Base-by-base conservation (phyloP, 1,140 invertebrate species). In the Gryon sp. region DNA sequence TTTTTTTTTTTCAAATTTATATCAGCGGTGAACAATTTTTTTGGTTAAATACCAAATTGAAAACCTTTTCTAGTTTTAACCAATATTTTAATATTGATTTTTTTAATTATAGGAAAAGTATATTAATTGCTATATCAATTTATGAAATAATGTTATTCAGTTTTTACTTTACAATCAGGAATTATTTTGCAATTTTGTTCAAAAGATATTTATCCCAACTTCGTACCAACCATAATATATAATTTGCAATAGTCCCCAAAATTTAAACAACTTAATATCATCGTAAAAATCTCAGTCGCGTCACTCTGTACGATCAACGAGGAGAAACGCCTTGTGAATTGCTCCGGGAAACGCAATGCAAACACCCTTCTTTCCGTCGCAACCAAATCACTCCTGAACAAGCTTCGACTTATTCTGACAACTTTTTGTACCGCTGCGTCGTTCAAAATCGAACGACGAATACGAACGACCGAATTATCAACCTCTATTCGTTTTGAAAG, bases 381-480 rank as follows among this genome's bases (percentile, higher is more conserved):
- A 62, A 48, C 36, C 30, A 60, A 53, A 66, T 66, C 53, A 66
- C 60, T 50, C 43, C 38, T 36, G 53, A 60, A 53, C 55, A 40
- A 60, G 62, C 53, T 43, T 43, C 19, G 26, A 43, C 70, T 62
- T 60, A 53, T 55, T 66, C 45, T 66, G 55, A 60, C 60, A 66
- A 66, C 53, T 66, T 70, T 53, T 66, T 76, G 59, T 63, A 4
- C 40, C 45, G 18, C 14, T 20, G 32, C 38, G 46, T 60, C 24
- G 53, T 12, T 30, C 48, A 28, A 65, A 40, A 43, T 63, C 65
- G 41, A 57, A 60, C 32, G 40, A 38, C 65, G 86, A 87, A 87
- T 86, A 87, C 84, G 80, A 87, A 87, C 69, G 81, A 84, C 80
- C 84, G 80, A 78, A 87, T 87, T 87, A 86, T 76, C 76, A 36